phyloP scores from a whole-genome alignment of 2,888 invertebrate genomes.

The Machimus atricapillus region DNA sequence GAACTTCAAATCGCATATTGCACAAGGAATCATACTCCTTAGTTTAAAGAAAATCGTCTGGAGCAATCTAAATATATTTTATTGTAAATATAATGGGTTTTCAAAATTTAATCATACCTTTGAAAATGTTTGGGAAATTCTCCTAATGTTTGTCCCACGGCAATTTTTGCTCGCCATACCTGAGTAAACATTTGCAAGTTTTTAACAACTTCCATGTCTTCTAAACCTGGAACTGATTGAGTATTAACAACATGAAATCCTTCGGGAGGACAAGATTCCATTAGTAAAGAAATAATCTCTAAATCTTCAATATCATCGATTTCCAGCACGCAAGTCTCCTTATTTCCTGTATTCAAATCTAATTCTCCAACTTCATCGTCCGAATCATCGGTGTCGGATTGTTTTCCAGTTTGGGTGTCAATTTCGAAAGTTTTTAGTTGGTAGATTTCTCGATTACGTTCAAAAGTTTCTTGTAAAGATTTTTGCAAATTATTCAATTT shows the following conservation, averaged over 20 bases:
- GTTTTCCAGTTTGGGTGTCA: slow-evolving; percentile 49
- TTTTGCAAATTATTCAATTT: slow-evolving; percentile 74
- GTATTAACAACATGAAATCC: slow-evolving; percentile 83
- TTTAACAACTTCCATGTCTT: slow-evolving; percentile 71
- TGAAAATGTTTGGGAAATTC: slow-evolving; percentile 67
- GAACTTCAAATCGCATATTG: slow-evolving; percentile 81
- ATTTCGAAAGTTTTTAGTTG: slow-evolving; percentile 66
- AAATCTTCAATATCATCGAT: slow-evolving; percentile 86
- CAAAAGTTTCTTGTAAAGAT: slow-evolving; percentile 73
- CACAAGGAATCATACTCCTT: slow-evolving; percentile 85
- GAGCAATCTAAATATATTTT: slow-evolving; percentile 62
- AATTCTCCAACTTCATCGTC: slow-evolving; percentile 72
- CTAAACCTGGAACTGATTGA: slow-evolving; percentile 76
- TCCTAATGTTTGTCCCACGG: slow-evolving; percentile 63
- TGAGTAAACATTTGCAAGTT: slow-evolving; percentile 87
- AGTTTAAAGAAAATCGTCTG: slow-evolving; percentile 89
- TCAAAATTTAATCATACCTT: slow-evolving; percentile 51
- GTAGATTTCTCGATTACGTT: slow-evolving; percentile 75
- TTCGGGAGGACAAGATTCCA: slow-evolving; percentile 76
- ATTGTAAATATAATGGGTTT: not conserved
- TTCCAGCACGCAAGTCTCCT: slow-evolving; percentile 82
- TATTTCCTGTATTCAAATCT: slow-evolving; percentile 76
- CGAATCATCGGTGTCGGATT: slow-evolving; percentile 70
- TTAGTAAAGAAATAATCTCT: slow-evolving; percentile 75
- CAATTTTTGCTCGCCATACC: slow-evolving; percentile 74